These are phyloP conservation scores for Zaprionus ghesquierei DNA, from an alignment of 1,140 invertebrate species.

Conservation along the genomic window DNA sequence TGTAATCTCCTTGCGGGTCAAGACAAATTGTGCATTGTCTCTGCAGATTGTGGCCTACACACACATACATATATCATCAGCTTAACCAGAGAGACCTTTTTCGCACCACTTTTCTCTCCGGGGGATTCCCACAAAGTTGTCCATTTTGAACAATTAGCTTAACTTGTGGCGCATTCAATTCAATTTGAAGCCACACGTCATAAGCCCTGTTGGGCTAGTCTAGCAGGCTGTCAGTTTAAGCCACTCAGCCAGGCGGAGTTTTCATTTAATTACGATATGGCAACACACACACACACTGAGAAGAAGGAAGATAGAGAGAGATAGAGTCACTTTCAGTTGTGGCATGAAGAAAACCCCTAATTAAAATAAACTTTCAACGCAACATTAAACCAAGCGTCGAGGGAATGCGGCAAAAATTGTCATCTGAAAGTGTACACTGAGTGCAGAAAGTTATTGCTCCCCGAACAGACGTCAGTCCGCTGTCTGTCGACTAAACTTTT, in stretches of 20 bases:
- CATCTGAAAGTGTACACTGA: slow-evolving; percentile 23
- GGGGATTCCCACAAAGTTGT: neutral
- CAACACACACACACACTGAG: neutral
- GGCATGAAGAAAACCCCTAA: slow-evolving; percentile 32
- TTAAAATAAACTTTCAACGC: slow-evolving; percentile 61
- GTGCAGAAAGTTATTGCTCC: slow-evolving; percentile 50
- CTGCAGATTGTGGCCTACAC: neutral
- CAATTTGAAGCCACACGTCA: slow-evolving; percentile 21
- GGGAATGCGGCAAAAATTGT: slow-evolving; percentile 40
- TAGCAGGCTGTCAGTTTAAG: slow-evolving; percentile 4
- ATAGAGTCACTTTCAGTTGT: slow-evolving; percentile 7
- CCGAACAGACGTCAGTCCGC: neutral
- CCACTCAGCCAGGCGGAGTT: slow-evolving; percentile 15
- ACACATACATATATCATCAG: neutral
- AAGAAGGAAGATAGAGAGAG: neutral
- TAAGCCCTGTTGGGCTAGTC: neutral
- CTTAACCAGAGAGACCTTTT: neutral
- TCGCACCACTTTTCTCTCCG: neutral
- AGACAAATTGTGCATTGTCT: neutral
- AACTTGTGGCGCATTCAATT: slow-evolving; percentile 7
- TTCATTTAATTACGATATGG: slow-evolving; percentile 38
- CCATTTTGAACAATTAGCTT: slow-evolving; percentile 25
- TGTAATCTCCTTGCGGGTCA: neutral
- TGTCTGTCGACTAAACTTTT: slow-evolving; percentile 27
- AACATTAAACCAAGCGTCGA: slow-evolving; percentile 42